Conservation (phyloP, 35 echinoderm and acorn worm species). For the Antedon bifida region DNA sequence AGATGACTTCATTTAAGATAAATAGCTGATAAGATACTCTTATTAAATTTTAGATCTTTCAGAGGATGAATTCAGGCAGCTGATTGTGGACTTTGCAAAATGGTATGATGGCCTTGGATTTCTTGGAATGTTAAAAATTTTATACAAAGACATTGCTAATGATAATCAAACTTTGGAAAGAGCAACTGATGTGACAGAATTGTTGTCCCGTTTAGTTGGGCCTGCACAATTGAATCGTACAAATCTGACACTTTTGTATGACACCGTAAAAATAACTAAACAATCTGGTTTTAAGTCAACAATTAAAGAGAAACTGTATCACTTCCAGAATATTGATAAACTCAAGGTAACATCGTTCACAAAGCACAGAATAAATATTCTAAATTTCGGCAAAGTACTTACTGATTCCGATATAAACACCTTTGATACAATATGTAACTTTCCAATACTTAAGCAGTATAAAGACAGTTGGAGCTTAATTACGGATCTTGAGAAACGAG, state of each 20-base stretch:
- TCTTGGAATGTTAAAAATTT: background rate
- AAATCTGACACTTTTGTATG: background rate
- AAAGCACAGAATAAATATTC: background rate
- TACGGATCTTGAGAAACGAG: background rate
- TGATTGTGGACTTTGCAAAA: background rate
- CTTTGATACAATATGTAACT: background rate
- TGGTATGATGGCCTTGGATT: background rate
- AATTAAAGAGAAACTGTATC: background rate
- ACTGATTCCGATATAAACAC: background rate
- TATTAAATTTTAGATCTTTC: background rate
- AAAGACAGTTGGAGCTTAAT: background rate
- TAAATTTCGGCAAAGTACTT: background rate
- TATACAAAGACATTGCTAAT: background rate
- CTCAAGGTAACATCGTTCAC: background rate
- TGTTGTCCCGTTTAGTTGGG: background rate
- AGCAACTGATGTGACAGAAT: background rate
- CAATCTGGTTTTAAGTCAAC: background rate
- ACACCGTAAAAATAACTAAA: background rate
- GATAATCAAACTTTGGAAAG: background rate
- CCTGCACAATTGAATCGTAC: background rate
- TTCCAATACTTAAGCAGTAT: background rate
- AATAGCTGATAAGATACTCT: too few relatives aligned
- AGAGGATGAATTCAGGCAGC: background rate
- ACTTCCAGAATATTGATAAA: background rate
- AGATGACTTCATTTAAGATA: too few relatives aligned